A percentile compares a stretch with the other conserved stretches of the same genome.
Conservation (phyloP, 2,113 vertebrate genomes). For the Scomber japonicus region DNA sequence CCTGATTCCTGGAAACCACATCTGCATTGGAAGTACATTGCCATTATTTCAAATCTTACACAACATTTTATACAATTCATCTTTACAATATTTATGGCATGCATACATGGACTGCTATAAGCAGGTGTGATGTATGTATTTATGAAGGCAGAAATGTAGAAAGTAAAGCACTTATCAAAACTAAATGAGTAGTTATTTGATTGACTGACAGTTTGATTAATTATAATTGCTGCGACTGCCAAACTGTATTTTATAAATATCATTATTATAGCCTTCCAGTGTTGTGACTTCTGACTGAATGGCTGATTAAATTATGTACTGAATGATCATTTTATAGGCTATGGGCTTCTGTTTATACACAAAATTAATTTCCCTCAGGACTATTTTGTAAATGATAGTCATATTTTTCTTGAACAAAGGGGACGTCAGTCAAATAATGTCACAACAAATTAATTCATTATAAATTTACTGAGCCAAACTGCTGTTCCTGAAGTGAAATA, state of each 20-base stretch:
- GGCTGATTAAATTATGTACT: conserved; percentile 28
- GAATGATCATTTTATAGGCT: conserved; percentile 12
- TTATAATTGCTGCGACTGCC: conserved; percentile 3
- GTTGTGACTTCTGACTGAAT: conserved; percentile 1
- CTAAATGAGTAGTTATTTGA: neutral
- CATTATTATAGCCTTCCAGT: conserved; percentile 19
- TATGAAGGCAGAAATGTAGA: neutral
- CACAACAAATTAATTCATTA: conserved; percentile 29
- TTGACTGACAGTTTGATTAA: conserved; percentile 4
- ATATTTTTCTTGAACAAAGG: neutral
- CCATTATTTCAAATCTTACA: neutral
- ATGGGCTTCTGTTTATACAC: conserved; percentile 11
- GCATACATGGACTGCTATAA: neutral
- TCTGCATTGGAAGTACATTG: neutral
- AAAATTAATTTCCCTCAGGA: conserved; percentile 31
- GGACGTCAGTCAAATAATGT: conserved; percentile 18
- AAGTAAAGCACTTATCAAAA: neutral
- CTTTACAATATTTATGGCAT: neutral
- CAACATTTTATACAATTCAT: neutral
- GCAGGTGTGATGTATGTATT: no score
- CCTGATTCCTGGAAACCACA: neutral
- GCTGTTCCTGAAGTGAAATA: conserved; percentile 1
- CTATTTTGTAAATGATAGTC: conserved; percentile 21
- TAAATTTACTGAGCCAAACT: neutral
- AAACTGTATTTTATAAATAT: conserved; percentile 8